phyloP scores from a whole-genome alignment of 2,888 invertebrate genomes.

The Pseudococcus longispinus region DNA sequence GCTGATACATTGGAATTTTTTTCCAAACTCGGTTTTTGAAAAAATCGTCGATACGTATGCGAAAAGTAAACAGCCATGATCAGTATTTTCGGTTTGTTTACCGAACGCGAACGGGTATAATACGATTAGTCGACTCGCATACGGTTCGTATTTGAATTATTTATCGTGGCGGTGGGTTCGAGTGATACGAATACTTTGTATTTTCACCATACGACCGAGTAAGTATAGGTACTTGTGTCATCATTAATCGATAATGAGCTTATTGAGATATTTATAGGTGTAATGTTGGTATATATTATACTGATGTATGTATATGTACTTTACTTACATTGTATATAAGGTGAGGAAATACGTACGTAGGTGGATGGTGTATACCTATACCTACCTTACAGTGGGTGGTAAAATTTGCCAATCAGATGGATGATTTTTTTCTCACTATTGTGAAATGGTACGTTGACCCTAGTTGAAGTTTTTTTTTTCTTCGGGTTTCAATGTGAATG shows the following conservation, averaged over 20 bases:
- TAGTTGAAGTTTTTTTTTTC: background rate
- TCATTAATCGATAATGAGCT: conserved; percentile 44
- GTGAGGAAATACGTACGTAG: conserved; percentile 33
- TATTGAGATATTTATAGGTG: conserved; percentile 26
- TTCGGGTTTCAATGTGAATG: background rate
- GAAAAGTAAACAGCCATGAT: background rate
- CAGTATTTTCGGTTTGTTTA: conserved; percentile 1
- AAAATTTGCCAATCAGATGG: background rate
- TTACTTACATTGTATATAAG: background rate
- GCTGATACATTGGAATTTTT: background rate
- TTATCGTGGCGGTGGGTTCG: background rate
- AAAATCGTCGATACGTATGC: background rate
- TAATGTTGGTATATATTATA: background rate
- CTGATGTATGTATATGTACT: background rate
- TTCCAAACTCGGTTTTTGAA: background rate
- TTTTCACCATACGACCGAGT: background rate
- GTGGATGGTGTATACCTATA: background rate
- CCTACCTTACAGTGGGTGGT: background rate
- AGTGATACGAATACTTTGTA: conserved; percentile 15
- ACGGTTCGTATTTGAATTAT: conserved; percentile 34
- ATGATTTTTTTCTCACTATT: background rate
- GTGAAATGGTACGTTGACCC: background rate
- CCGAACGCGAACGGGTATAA: background rate
- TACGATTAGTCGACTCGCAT: background rate
- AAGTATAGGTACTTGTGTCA: background rate